These are phyloP conservation scores for Centropus bengalensis DNA, from an alignment of 2,113 vertebrate species.

Conservation along the genomic window DNA sequence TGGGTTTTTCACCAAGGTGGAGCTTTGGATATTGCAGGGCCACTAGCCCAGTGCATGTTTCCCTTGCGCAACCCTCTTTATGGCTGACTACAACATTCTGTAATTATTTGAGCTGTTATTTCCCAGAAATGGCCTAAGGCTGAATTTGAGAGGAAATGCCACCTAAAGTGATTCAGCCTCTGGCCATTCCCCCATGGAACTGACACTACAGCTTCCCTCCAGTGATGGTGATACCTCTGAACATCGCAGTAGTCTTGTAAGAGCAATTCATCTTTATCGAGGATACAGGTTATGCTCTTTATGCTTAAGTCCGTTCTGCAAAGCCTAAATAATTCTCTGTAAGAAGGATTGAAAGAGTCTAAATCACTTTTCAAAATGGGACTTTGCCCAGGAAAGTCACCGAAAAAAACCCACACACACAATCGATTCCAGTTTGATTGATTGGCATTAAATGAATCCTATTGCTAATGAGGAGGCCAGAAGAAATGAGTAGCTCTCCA, in stretches of 20 bases:
- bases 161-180: background rate
- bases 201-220: background rate
- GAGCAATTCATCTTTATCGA: background rate
- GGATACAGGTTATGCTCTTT: background rate
- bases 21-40: background rate
- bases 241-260: background rate
- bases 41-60: fast-evolving
- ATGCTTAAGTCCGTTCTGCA: background rate
- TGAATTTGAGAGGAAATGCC: background rate
- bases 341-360: background rate
- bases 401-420: background rate
- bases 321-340: background rate
- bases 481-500: background rate
- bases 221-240: background rate
- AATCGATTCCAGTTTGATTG: background rate
- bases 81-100: background rate
- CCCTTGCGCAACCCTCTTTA: background rate
- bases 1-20: background rate
- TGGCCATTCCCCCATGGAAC: background rate
- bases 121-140: background rate
- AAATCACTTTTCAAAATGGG: background rate
- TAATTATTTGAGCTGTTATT: background rate
- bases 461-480: background rate
- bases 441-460: background rate
- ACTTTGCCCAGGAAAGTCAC: background rate